Base-by-base conservation (phyloP, 2,797 vertebrate species). In the Falco peregrinus region DNA sequence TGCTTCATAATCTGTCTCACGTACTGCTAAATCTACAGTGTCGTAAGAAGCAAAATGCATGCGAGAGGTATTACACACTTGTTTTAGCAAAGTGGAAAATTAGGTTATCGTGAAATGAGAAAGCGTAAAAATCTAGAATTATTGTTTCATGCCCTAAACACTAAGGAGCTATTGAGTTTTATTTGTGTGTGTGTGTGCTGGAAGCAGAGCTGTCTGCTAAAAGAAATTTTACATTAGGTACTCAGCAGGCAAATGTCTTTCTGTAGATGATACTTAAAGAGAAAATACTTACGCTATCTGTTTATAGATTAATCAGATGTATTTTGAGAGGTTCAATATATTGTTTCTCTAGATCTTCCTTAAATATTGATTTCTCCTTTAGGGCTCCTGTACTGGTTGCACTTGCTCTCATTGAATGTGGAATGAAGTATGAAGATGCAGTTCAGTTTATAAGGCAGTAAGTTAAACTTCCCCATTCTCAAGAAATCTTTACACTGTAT, bases 361-460 rank as follows among this genome's bases (percentile, higher is more conserved):
- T 68, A 64, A 84, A 39, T 65, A 75, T 81, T 74, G 70, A 69
- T 93, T 91, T 98, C 79, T 94, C 86, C 97, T 96, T 33, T 96
- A 99, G 99, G 98, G 99, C 99, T 98, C 99, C 99, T 86, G 99
- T 99, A 93, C 98, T 99, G 97, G 99, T 99, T 95, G 99, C 99
- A 95, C 99, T 99, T 93, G 99, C 99, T 96, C 98, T 99, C 97
- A 99, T 99, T 96, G 99, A 99, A 97, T 98, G 97, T 97, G 99
- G 99, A 97, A 99, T 99, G 99, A 99, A 99, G 98, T 99, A 99
- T 13, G 99, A 99, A 98, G 99, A 99, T 90, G 99, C 99, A 61
- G 99, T 99, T 98, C 99, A 99, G 98, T 99, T 99, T 96, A 99
- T 99, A 98, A 98, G 99, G 98, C 99, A 99, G 99, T 99, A 98